Conservation (phyloP, 1,140 invertebrate genomes). For the Meloidogyne floridensis region DNA sequence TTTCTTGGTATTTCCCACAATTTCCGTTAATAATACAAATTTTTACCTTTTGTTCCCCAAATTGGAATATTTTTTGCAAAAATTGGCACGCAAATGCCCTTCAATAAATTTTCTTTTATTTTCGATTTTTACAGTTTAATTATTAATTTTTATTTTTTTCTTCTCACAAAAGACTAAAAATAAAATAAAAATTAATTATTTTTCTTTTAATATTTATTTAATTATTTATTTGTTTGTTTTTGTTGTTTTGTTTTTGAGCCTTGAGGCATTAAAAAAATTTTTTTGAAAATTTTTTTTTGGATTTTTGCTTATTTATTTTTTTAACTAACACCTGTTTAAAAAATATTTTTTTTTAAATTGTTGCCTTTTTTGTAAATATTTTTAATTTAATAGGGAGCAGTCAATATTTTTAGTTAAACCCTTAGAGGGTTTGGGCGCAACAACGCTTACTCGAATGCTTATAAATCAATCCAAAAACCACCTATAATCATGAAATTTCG, state of each 20-base stretch:
- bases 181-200: too few relatives aligned
- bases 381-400: background rate
- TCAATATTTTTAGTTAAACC: conserved; percentile 7
- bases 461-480: background rate
- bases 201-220: too few relatives aligned
- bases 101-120: background rate
- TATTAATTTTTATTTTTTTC: background rate
- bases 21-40: background rate
- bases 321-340: background rate
- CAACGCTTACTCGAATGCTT: background rate
- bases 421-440: background rate
- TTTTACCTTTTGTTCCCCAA: background rate
- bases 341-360: background rate
- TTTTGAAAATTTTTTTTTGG: background rate
- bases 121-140: background rate
- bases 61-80: background rate
- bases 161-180: too few relatives aligned
- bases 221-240: too few relatives aligned
- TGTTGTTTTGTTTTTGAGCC: too few relatives aligned
- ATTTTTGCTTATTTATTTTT: background rate
- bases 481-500: background rate
- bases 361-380: conserved; percentile 2
- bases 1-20: conserved; percentile 7
- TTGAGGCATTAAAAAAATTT: background rate
- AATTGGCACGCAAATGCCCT: conserved; percentile 8